Percentiles rank a stretch among this genome's conserved stretches.
These are phyloP conservation scores for Orchesella cincta DNA, from an alignment of 1,140 invertebrate genomes.

Conservation along the genomic window DNA sequence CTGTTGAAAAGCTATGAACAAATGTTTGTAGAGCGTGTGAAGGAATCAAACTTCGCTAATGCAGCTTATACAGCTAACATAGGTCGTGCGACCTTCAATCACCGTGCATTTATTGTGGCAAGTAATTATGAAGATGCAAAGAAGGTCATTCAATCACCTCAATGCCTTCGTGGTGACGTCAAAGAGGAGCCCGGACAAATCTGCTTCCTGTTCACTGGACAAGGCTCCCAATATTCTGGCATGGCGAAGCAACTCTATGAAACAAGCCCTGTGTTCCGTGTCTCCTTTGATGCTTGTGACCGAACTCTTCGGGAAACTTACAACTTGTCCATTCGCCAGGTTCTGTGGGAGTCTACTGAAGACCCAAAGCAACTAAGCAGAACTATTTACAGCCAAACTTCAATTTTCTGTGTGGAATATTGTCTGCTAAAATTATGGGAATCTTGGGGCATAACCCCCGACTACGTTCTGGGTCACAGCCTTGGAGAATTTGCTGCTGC, in stretches of 20 bases:
- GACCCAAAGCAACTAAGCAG: background rate
- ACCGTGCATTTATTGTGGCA: background rate
- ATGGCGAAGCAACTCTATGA: background rate
- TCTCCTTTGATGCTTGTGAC: background rate
- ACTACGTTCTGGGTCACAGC: conserved; percentile 22
- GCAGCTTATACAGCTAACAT: background rate
- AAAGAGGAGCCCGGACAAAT: background rate
- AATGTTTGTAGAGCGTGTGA: background rate
- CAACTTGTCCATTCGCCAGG: background rate
- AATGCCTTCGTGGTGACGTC: no score
- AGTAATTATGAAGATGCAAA: background rate
- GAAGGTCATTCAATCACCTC: background rate
- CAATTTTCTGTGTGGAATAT: conserved; percentile 37
- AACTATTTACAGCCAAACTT: conserved; percentile 34
- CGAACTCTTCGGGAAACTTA: background rate
- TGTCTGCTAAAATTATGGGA: conserved; percentile 19
- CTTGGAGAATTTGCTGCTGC: conserved; percentile 33
- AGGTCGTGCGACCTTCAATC: background rate
- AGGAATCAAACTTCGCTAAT: background rate
- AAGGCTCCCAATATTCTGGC: conserved; percentile 41
- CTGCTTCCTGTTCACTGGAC: conserved; percentile 44
- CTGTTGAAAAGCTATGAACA: background rate
- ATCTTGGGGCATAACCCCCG: conserved; percentile 32
- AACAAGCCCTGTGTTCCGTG: conserved; percentile 10
- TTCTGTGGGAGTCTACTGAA: background rate